phyloP scores from a whole-genome alignment of 2,797 vertebrate genomes.

The Gouania willdenowi region DNA sequence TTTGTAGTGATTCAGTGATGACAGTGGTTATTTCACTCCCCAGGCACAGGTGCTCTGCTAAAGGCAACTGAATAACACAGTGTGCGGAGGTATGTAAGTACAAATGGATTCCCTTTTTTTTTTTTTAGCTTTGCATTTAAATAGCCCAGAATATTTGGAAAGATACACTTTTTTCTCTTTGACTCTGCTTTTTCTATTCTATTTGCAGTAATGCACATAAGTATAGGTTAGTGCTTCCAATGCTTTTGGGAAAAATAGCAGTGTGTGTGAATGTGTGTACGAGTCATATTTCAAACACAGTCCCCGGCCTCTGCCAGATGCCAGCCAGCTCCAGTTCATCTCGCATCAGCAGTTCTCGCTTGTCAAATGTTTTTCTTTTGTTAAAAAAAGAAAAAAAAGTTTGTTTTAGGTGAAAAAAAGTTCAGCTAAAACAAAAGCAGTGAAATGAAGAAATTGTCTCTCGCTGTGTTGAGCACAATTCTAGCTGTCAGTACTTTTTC shows the following conservation, averaged over 20 bases:
- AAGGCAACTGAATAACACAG: constrained; percentile 6
- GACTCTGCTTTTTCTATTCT: constrained; percentile 1
- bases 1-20: constrained; percentile 5
- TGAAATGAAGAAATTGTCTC: constrained; percentile 3
- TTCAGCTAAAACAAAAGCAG: constrained; percentile 4
- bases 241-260: background rate
- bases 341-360: constrained; percentile 25
- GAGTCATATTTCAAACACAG: constrained; percentile 24
- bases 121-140: constrained; percentile 13
- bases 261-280: background rate
- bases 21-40: background rate
- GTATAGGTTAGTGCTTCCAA: constrained; percentile 1
- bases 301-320: constrained; percentile 5
- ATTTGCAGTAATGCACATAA: constrained; percentile 10
- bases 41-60: constrained; percentile 5
- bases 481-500: constrained; percentile 19
- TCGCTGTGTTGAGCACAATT: constrained; percentile 9
- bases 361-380: constrained; percentile 23
- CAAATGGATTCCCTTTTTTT: constrained; percentile 20
- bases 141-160: constrained; percentile 11
- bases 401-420: constrained; percentile 43
- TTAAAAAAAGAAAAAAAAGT: constrained; percentile 25
- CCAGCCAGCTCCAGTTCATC: constrained; percentile 15
- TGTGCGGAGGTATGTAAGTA: constrained; percentile 1
- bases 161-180: background rate